These are phyloP conservation scores for Diaphora mendica DNA, from an alignment of 2,888 invertebrate genomes.

Conservation along the genomic window DNA sequence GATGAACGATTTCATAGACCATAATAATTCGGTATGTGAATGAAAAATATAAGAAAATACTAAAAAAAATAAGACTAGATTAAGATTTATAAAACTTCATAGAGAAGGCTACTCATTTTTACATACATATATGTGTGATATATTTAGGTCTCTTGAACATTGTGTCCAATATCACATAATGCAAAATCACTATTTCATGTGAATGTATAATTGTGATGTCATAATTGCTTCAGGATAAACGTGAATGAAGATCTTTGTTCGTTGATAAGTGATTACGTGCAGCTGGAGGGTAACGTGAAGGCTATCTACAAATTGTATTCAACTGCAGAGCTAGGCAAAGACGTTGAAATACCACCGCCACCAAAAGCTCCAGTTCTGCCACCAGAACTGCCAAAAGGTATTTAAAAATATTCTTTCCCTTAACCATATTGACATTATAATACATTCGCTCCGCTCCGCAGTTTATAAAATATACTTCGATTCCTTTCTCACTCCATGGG, in stretches of 20 bases:
- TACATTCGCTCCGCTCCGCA: no score
- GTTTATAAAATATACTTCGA: not conserved
- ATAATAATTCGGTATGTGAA: no score
- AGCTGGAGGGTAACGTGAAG: conserved; percentile 69
- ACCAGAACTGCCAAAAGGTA: conserved; percentile 76
- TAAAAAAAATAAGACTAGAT: no score
- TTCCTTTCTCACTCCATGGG: no score
- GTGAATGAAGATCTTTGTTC: conserved; percentile 74
- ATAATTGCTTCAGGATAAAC: conserved; percentile 61
- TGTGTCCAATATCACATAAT: not conserved
- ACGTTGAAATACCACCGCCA: conserved; percentile 74
- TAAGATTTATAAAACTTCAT: no score
- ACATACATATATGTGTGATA: no score
- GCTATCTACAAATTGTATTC: conserved; percentile 67
- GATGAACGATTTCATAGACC: no score
- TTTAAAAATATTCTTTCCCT: not conserved
- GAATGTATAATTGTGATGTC: not conserved
- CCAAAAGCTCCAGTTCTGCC: conserved; percentile 71
- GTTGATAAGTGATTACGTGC: conserved; percentile 74
- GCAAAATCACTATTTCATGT: not conserved
- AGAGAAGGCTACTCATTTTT: no score
- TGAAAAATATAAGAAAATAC: no score
- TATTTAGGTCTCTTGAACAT: no score
- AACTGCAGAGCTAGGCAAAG: conserved; percentile 66
- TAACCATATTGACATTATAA: not conserved